phyloP scores from a whole-genome alignment of 2,797 vertebrate species.

The Margarornis squamiger region DNA sequence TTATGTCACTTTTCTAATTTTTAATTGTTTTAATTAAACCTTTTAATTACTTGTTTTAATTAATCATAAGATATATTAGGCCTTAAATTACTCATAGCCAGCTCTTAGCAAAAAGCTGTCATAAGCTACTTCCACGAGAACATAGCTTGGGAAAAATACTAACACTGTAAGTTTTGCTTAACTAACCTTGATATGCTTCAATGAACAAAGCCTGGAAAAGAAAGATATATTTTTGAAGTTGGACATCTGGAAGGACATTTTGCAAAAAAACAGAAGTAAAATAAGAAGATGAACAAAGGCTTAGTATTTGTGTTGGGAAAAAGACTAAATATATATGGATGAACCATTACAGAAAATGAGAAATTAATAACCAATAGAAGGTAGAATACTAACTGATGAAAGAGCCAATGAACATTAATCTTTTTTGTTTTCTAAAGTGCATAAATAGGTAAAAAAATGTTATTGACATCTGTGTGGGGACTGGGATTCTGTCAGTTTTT shows the following conservation, averaged over 20 bases:
- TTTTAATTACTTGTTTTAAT: neutral
- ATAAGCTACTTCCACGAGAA: neutral
- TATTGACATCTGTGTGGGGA: neutral
- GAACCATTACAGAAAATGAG: neutral
- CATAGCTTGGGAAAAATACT: neutral
- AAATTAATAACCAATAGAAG: neutral
- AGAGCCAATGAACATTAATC: neutral
- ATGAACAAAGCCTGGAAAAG: neutral
- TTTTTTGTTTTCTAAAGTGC: neutral
- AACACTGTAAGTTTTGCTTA: neutral
- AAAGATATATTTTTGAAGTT: neutral
- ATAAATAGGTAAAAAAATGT: neutral
- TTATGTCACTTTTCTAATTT: neutral
- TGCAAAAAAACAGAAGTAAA: neutral
- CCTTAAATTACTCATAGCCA: neutral
- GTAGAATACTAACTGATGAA: neutral
- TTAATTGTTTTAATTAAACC: neutral
- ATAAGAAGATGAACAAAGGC: neutral
- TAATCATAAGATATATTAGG: neutral
- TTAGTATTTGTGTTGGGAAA: neutral
- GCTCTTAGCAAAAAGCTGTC: neutral
- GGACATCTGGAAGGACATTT: neutral
- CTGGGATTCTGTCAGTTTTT: neutral
- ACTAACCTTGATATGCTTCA: neutral
- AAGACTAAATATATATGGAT: neutral